Evolutionary conservation across 30 jellyfish, hydroid and myxozoan species (phyloP).

Genomic region (Chrysaora quinquecirrha): DNA sequence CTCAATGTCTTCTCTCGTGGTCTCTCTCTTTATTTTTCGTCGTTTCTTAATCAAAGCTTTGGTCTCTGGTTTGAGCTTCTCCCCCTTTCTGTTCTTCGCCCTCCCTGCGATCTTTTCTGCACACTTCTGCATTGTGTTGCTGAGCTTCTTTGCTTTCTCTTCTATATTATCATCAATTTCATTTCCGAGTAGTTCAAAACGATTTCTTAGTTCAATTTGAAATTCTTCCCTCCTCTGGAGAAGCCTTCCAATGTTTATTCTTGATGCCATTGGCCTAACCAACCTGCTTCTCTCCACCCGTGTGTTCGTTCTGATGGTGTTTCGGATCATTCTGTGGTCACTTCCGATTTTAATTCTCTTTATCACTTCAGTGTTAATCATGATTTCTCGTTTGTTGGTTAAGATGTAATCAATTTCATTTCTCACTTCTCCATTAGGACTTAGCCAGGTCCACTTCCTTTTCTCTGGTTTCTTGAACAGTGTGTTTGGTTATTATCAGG

Average conservation of each 20-base stretch:
- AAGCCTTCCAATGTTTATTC: background rate
- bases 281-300: background rate
- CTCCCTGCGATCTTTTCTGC: constrained; percentile 59
- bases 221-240: background rate
- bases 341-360: background rate
- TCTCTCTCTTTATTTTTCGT: constrained; percentile 20
- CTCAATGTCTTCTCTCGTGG: background rate
- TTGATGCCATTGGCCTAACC: background rate
- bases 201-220: background rate
- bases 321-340: background rate
- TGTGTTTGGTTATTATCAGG: too few species aligned
- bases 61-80: constrained; percentile 55
- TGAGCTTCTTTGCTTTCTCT: background rate
- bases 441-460: background rate
- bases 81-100: constrained; percentile 11
- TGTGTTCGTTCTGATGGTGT: background rate
- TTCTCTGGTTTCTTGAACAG: too few species aligned
- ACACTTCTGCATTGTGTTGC: background rate
- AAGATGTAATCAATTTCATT: background rate
- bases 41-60: constrained; percentile 35
- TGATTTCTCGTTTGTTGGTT: background rate
- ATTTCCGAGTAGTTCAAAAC: background rate
- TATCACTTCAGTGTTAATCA: background rate
- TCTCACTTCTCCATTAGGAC: background rate
- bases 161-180: background rate